Percentiles rank a stretch among this genome's conserved stretches.
phyloP scores from a whole-genome alignment of 2,113 vertebrate species.

The Gadus chalcogrammus region DNA sequence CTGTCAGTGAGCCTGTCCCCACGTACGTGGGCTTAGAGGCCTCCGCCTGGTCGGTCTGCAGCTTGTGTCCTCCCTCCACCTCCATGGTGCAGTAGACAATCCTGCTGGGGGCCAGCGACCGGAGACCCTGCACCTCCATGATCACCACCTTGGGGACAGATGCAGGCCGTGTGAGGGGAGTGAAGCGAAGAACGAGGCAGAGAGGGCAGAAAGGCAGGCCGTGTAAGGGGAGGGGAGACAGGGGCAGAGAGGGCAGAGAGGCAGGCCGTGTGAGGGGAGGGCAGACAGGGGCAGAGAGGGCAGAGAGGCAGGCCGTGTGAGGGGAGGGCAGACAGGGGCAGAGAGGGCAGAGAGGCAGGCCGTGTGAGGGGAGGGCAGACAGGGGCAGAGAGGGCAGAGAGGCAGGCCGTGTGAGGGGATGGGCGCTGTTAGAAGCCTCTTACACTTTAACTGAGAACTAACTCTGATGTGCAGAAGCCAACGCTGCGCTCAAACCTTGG shows the following conservation, averaged over 20 bases:
- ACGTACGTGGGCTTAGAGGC: conserved; percentile 93
- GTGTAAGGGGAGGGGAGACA: neutral
- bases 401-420: neutral
- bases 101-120: conserved; percentile 94
- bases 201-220: neutral
- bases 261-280: neutral
- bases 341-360: neutral
- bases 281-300: neutral
- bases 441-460: no score
- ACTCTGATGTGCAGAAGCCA: no score
- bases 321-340: neutral
- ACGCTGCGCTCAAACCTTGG: no score
- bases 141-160: conserved; percentile 86
- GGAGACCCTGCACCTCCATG: conserved; percentile 95
- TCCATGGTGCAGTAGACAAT: conserved; percentile 99
- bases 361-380: neutral
- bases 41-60: conserved; percentile 97
- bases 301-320: neutral
- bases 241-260: neutral
- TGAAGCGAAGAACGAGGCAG: neutral
- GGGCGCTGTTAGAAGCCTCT: no score
- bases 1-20: neutral
- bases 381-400: no score
- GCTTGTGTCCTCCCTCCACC: conserved; percentile 95
- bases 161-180: neutral